Evolutionary conservation across 2,888 invertebrate genomes (phyloP).

Genomic region (Mesorhabditis spiculigera): DNA sequence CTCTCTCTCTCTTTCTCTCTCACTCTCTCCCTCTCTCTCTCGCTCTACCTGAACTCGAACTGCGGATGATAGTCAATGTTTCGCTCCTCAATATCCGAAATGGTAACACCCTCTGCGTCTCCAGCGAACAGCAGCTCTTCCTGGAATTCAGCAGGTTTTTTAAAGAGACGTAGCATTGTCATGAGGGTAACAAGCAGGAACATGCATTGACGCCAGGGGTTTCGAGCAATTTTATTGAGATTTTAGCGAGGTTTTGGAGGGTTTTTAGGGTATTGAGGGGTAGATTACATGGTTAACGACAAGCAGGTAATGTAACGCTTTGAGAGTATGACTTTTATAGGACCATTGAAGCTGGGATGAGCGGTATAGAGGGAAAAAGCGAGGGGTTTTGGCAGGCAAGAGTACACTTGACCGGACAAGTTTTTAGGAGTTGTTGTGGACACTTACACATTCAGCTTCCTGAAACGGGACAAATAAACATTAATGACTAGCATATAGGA

Average conservation of each 20-base stretch:
- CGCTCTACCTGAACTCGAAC: constrained; percentile 32
- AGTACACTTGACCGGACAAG: background rate
- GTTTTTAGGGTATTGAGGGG: background rate
- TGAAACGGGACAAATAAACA: constrained; percentile 33
- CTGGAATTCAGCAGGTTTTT: constrained; percentile 30
- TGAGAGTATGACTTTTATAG: background rate
- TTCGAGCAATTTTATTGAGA: background rate
- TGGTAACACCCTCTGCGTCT: constrained; percentile 50
- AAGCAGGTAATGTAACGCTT: no score
- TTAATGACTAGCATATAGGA: no score
- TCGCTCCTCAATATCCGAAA: constrained; percentile 47
- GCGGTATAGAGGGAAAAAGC: background rate
- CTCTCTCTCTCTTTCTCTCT: no score
- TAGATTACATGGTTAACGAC: no score
- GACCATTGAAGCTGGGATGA: background rate
- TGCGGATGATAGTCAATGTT: constrained; percentile 28
- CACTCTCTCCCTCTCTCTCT: background rate
- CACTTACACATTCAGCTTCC: constrained; percentile 57
- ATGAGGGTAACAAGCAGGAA: background rate
- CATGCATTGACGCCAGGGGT: background rate
- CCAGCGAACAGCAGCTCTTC: constrained; percentile 56
- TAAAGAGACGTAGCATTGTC: background rate
- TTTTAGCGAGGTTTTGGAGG: background rate
- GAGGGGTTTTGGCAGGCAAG: no score
- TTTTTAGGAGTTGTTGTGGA: no score